These are phyloP conservation scores for Hyppa rectilinea DNA, from an alignment of 2,888 invertebrate genomes.

Conservation along the genomic window DNA sequence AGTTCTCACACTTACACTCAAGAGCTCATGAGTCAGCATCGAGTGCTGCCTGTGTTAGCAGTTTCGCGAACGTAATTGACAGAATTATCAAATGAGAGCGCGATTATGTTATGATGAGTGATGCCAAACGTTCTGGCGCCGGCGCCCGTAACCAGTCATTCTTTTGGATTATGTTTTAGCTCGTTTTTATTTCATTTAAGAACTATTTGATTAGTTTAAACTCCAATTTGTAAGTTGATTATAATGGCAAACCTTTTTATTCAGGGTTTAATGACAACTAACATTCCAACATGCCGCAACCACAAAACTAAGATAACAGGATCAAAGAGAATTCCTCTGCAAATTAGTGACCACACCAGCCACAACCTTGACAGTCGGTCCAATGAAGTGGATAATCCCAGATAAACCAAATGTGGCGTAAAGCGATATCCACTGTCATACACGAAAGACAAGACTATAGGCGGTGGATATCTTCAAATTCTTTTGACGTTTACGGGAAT, in stretches of 20 bases:
- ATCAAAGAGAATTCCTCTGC: background rate
- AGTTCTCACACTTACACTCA: slow-evolving; percentile 62
- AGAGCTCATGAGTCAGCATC: slow-evolving; percentile 58
- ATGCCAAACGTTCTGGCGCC: slow-evolving; percentile 12
- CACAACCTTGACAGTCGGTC: background rate
- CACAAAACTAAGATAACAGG: slow-evolving; percentile 4
- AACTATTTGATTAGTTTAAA: background rate
- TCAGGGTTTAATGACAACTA: background rate
- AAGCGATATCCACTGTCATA: slow-evolving; percentile 7
- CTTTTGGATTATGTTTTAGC: background rate
- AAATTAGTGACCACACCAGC: background rate
- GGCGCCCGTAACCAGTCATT: background rate
- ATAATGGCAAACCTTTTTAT: background rate
- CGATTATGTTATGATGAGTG: slow-evolving; percentile 40
- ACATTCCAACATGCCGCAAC: background rate
- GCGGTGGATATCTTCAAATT: slow-evolving; percentile 7
- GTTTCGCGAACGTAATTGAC: slow-evolving; percentile 53
- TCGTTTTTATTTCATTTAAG: background rate
- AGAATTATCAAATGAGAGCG: slow-evolving; percentile 56
- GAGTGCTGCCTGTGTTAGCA: slow-evolving; percentile 53
- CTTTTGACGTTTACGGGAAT: background rate
- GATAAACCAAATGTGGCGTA: slow-evolving; percentile 11
- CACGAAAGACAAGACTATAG: background rate
- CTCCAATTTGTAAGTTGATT: background rate
- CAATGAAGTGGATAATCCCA: slow-evolving; percentile 25